These are phyloP conservation scores for Coelogynopora nodosa DNA, from an alignment of 2,888 invertebrate genomes.

Conservation along the genomic window DNA sequence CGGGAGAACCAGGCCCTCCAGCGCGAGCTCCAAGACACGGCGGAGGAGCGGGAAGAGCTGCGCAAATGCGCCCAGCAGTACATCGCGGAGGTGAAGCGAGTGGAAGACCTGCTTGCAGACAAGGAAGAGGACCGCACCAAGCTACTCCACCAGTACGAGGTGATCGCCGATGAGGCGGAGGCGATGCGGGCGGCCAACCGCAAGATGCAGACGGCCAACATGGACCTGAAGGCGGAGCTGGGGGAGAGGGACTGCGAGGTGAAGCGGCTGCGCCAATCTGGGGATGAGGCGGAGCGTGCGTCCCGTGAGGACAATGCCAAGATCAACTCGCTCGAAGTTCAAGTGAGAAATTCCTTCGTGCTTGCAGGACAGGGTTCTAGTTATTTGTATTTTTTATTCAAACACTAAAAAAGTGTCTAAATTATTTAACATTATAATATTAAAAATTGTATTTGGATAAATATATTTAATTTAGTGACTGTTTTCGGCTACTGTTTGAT, in stretches of 20 bases:
- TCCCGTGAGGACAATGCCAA: neutral
- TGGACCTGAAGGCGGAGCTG: constrained; percentile 58
- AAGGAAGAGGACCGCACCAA: constrained; percentile 57
- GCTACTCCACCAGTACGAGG: constrained; percentile 60
- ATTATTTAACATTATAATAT: too few relatives aligned
- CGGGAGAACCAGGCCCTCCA: constrained; percentile 56
- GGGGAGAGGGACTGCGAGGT: constrained; percentile 59
- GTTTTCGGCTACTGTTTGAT: too few relatives aligned
- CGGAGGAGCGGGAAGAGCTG: constrained; percentile 58
- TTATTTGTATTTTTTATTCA: too few relatives aligned
- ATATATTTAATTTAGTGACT: too few relatives aligned
- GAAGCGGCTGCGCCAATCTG: constrained; percentile 55
- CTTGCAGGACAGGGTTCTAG: too few relatives aligned
- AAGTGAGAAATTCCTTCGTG: neutral
- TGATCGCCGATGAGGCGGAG: constrained; percentile 48
- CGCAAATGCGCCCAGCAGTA: constrained; percentile 61
- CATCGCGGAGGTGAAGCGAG: constrained; percentile 58
- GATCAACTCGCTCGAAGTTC: constrained; percentile 8
- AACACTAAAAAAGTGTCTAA: too few relatives aligned
- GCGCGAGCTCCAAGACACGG: constrained; percentile 56
- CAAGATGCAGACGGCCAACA: constrained; percentile 60
- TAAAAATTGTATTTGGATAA: too few relatives aligned
- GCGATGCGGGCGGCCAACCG: neutral
- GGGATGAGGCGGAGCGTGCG: constrained; percentile 49
- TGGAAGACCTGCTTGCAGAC: constrained; percentile 56